Evolutionary conservation across 2,113 vertebrate genomes (phyloP).

Genomic region (Okapia johnstoni): DNA sequence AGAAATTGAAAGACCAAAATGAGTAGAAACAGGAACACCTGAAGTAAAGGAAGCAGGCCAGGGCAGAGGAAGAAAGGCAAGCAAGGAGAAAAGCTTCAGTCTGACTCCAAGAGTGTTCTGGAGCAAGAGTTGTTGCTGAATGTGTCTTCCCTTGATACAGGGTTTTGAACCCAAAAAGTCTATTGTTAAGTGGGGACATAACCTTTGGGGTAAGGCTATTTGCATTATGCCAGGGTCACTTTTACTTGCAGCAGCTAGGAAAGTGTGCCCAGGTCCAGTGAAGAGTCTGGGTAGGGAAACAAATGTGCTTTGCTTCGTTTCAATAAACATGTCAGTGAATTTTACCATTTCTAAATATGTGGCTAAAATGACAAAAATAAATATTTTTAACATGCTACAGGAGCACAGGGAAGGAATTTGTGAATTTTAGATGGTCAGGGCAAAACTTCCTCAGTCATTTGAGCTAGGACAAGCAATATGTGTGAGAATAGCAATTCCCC

Average conservation of each 20-base stretch:
- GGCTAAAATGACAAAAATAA: not conserved
- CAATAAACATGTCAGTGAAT: not conserved
- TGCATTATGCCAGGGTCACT: not conserved
- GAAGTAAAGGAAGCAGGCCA: not conserved
- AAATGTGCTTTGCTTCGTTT: not conserved
- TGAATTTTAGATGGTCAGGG: not conserved
- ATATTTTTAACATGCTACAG: not conserved
- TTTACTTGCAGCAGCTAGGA: not conserved
- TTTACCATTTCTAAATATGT: not conserved
- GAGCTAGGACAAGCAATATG: not conserved
- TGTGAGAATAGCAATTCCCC: not conserved
- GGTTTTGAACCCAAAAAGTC: accelerated
- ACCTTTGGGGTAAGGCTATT: not conserved
- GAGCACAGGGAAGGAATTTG: not conserved
- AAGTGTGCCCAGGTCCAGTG: not conserved
- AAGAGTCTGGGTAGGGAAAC: not conserved
- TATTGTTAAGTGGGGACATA: not conserved
- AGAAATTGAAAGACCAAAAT: not conserved
- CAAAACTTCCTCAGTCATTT: not conserved
- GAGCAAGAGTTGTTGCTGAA: not conserved
- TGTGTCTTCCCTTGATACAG: not conserved
- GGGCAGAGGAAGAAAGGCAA: not conserved
- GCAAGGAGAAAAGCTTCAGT: not conserved
- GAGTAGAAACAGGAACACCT: not conserved
- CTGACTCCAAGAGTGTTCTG: not conserved